Percentiles rank a stretch among this genome's conserved stretches.
Conservation (phyloP, 2,797 vertebrate species). For the Phoebastria nigripes region DNA sequence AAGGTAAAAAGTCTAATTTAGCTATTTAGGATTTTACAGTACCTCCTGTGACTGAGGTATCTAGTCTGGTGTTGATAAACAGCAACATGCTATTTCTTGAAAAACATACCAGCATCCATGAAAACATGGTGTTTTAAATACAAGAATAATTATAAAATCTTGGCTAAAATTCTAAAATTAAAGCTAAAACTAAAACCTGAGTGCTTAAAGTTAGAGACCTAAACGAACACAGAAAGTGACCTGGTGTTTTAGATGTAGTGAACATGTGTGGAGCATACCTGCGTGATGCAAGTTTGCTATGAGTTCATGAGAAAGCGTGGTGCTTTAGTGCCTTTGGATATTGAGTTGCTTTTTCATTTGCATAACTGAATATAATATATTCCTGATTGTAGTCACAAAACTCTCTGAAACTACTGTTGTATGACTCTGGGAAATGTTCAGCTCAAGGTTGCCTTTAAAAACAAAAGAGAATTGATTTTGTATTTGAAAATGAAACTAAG, state of each 20-base stretch:
- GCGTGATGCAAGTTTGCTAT: background rate
- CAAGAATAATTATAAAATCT: background rate
- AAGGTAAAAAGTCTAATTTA: background rate
- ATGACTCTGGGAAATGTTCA: background rate
- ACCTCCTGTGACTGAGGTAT: background rate
- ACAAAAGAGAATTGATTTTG: background rate
- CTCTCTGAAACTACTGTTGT: background rate
- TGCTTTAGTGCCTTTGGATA: background rate
- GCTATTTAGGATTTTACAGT: background rate
- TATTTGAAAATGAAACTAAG: background rate
- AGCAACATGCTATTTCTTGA: background rate
- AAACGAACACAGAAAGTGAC: background rate
- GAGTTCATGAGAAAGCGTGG: background rate
- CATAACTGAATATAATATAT: background rate
- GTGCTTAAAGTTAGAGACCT: background rate
- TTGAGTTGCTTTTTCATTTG: background rate
- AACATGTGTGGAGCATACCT: background rate
- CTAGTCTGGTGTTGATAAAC: background rate
- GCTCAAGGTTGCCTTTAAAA: background rate
- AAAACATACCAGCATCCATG: background rate
- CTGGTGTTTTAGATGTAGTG: background rate
- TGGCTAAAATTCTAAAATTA: background rate
- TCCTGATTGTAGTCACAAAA: background rate
- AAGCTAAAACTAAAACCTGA: background rate
- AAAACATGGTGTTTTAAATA: background rate